Conservation (phyloP, 2,888 invertebrate genomes). For the Brassicogethes aeneus region DNA sequence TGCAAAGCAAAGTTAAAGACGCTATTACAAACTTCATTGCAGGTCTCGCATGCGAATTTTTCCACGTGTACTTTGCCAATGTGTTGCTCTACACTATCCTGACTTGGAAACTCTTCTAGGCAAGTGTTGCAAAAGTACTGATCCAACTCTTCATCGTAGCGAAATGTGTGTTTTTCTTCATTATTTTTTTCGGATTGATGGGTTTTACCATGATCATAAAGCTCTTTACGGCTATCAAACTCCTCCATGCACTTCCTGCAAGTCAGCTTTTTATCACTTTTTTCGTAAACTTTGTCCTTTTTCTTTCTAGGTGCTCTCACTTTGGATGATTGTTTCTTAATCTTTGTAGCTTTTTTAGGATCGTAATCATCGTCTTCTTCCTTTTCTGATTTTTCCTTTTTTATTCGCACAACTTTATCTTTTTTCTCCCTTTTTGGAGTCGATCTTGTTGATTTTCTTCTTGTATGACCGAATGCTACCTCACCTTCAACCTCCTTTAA, state of each 20-base stretch:
- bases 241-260: conserved; percentile 29
- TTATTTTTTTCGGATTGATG: conserved; percentile 31
- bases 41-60: conserved; percentile 34
- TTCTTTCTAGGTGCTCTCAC: neutral
- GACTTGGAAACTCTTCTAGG: conserved; percentile 26
- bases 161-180: conserved; percentile 24
- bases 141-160: conserved; percentile 26
- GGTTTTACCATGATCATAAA: conserved; percentile 28
- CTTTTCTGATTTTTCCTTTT: conserved; percentile 13
- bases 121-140: conserved; percentile 28
- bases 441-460: conserved; percentile 1
- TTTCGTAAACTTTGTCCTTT: conserved; percentile 12
- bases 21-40: conserved; percentile 28
- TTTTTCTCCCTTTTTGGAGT: conserved; percentile 6
- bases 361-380: conserved; percentile 15
- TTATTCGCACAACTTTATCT: conserved; percentile 2
- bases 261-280: conserved; percentile 25
- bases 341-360: conserved; percentile 13
- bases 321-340: no score
- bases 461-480: conserved; percentile 7
- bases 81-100: conserved; percentile 27
- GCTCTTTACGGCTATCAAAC: conserved; percentile 24
- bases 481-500: conserved; percentile 14
- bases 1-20: conserved; percentile 32
- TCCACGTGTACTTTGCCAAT: conserved; percentile 25